These are phyloP conservation scores for Aurelia sp. DNA, from an alignment of 30 jellyfish, hydroid and myxozoan genomes.

Conservation along the genomic window DNA sequence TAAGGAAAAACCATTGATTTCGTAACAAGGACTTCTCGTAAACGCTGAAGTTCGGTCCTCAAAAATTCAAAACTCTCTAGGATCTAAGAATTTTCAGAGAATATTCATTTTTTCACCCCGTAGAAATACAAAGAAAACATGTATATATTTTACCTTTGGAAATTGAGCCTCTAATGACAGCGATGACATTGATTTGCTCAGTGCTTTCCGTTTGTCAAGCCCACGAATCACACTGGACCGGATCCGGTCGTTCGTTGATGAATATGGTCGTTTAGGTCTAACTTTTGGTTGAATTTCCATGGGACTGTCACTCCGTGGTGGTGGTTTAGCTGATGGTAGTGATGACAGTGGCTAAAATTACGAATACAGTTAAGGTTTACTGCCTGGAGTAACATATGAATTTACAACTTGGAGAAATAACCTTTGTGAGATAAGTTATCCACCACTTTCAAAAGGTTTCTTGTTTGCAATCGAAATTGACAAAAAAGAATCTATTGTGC, in stretches of 20 bases:
- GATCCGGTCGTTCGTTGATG: slow-evolving; percentile 38
- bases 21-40: too few relatives aligned
- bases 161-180: slow-evolving; percentile 2
- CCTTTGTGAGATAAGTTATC: neutral
- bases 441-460: neutral
- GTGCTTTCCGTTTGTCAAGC: slow-evolving; percentile 28
- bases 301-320: slow-evolving; percentile 7
- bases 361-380: neutral
- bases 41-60: too few relatives aligned
- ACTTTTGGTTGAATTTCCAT: neutral
- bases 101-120: neutral
- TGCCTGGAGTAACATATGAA: neutral
- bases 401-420: neutral
- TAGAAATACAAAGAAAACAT: neutral
- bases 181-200: slow-evolving; percentile 54
- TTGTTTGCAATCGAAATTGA: too few relatives aligned
- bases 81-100: too few relatives aligned
- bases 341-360: slow-evolving; percentile 43
- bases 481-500: too few relatives aligned
- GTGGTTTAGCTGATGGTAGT: slow-evolving; percentile 56
- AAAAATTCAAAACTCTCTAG: too few relatives aligned
- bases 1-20: too few relatives aligned
- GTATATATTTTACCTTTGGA: neutral
- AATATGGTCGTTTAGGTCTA: slow-evolving; percentile 41
- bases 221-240: slow-evolving; percentile 19